Evolutionary conservation across 1,140 invertebrate species (phyloP), one percentile per base, ranked within the genome.

Genomic region (Drosophila grimshawi): DNA sequence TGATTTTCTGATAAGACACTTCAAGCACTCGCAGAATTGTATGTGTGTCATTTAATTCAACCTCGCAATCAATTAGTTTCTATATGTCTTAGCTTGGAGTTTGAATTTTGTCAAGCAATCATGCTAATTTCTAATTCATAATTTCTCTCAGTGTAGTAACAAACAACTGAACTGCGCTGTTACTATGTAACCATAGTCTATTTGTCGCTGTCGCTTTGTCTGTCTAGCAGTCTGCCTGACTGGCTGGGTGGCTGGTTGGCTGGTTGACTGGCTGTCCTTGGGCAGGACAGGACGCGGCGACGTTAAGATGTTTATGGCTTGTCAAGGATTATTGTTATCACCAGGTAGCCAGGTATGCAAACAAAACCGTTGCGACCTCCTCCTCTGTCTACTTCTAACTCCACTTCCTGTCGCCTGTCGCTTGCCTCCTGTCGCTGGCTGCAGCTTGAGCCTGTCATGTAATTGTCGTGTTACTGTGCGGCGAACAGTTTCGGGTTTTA

Each of bases 261-360:
- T 48, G 33, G 39, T 33, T 27, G 5, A 49, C 8, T 68, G 55
- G 1, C 10, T 56, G 35, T 41, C 39, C 29, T 56, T 30, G 60
- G 29, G 41, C 61, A 43, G 55, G n/a, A 56, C 30, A 29, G 51
- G 49, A 62, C 72, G 5, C 30, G 56, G 56, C 69, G 79, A 88
- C 85, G 86, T 88, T 86, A 89, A 89, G 85, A 89, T 89, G 85
- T 89, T 89, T 89, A 89, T 89, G 85, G 80, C 85, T 89, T 89
- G 85, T 89, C 85, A 90, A 85, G 85, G 85, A 89, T 89, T 89
- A 89, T 89, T 89, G 85, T 89, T 89, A 89, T 89, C 85, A 81
- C 80, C 85, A 85, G 78, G 62, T 78, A 78, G 86, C 85, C 85
- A 89, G 85, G 78, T 89, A 89, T 85, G 80, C 85, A 85, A 89